These are phyloP conservation scores for Drosophila mercatorum DNA, from an alignment of 2,888 invertebrate genomes.

Conservation along the genomic window DNA sequence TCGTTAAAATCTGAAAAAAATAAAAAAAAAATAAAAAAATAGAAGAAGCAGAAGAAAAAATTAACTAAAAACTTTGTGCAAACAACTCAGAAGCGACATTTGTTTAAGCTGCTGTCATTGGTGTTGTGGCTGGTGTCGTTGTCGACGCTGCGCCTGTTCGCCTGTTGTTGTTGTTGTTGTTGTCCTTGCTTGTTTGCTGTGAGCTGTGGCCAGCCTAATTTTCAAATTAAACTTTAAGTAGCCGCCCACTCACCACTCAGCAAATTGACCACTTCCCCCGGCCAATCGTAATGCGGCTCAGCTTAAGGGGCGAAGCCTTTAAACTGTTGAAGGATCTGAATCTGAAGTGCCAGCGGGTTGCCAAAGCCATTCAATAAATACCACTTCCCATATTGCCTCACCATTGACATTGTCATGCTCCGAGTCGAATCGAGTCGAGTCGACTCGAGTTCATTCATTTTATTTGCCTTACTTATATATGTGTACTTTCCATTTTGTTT, in stretches of 20 bases:
- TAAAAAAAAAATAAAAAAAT: conserved; percentile 42
- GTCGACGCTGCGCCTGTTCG: not conserved
- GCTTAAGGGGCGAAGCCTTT: conserved; percentile 39
- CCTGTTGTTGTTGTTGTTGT: conserved; percentile 11
- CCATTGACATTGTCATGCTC: conserved; percentile 72
- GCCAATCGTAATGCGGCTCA: conserved; percentile 42
- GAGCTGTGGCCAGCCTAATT: conserved; percentile 48
- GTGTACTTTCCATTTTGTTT: conserved; percentile 53
- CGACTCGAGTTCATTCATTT: conserved; percentile 71
- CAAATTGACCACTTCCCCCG: conserved; percentile 46
- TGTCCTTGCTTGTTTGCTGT: conserved; percentile 37
- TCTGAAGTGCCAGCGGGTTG: conserved; percentile 24
- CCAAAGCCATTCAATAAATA: conserved; percentile 75
- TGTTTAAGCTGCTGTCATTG: conserved; percentile 61
- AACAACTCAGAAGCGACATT: conserved; percentile 68
- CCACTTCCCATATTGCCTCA: conserved; percentile 54
- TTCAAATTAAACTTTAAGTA: conserved; percentile 73
- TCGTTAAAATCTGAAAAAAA: conserved; percentile 62
- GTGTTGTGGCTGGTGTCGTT: conserved; percentile 30
- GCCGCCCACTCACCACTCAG: conserved; percentile 30
- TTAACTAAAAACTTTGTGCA: conserved; percentile 70
- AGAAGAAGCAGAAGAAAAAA: conserved; percentile 60
- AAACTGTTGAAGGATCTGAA: conserved; percentile 39
- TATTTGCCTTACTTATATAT: conserved; percentile 68
- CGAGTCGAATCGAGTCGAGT: conserved; percentile 10